Conservation (phyloP, 1,140 invertebrate species). For the Cotesia glomerata region DNA sequence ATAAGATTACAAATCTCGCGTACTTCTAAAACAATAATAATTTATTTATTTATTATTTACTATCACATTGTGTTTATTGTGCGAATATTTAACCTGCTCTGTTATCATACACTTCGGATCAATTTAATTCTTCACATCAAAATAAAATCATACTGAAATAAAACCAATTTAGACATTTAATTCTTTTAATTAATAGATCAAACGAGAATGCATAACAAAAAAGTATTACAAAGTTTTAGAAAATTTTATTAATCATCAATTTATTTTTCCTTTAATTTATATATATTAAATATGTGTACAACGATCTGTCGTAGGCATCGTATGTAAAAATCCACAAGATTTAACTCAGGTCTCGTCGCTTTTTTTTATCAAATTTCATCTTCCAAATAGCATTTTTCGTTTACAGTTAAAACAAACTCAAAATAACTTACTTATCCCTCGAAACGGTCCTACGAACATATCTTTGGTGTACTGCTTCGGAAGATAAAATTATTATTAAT, state of each 20-base stretch:
- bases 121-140: neutral
- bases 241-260: neutral
- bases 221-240: neutral
- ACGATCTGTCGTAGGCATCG: slow-evolving; percentile 41
- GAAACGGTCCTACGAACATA: slow-evolving; percentile 45
- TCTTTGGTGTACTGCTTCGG: slow-evolving; percentile 55
- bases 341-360: slow-evolving; percentile 35
- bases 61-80: slow-evolving; percentile 64
- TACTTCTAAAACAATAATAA: slow-evolving; percentile 60
- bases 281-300: slow-evolving; percentile 30
- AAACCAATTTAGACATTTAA: neutral
- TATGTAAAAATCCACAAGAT: slow-evolving; percentile 27
- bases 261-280: slow-evolving; percentile 26
- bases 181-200: slow-evolving; percentile 4
- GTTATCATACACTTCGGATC: slow-evolving; percentile 36
- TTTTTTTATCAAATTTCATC: slow-evolving; percentile 26
- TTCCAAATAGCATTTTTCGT: neutral
- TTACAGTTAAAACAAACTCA: slow-evolving; percentile 14
- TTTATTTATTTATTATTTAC: slow-evolving; percentile 63
- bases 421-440: slow-evolving; percentile 34
- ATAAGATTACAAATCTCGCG: slow-evolving; percentile 32
- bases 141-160: neutral
- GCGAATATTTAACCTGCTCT: slow-evolving; percentile 51
- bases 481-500: slow-evolving; percentile 20
- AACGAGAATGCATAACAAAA: slow-evolving; percentile 26